Conservation (phyloP, 2,888 invertebrate genomes). For the Drosophila nr. perissopoda region DNA sequence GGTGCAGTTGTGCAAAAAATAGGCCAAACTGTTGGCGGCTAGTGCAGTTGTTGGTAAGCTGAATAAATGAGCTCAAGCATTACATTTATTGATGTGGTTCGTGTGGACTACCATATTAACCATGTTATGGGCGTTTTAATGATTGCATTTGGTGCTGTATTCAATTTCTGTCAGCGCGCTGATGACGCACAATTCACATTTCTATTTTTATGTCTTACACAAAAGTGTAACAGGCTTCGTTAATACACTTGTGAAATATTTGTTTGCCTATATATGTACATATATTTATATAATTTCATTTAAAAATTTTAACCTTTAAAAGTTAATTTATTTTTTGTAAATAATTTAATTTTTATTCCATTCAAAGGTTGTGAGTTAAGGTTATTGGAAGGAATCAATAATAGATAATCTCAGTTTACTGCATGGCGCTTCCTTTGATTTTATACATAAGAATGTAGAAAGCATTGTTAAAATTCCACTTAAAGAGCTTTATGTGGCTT, state of each 20-base stretch:
- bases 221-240: neutral
- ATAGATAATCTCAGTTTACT: neutral
- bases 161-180: conserved; percentile 5
- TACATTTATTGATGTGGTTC: conserved; percentile 34
- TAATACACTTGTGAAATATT: too few relatives aligned
- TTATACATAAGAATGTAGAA: neutral
- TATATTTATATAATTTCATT: neutral
- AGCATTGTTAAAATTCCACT: neutral
- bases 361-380: neutral
- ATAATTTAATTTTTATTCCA: neutral
- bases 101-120: conserved; percentile 1
- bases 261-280: neutral
- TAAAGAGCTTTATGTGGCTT: neutral
- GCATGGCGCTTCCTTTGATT: neutral
- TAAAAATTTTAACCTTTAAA: neutral
- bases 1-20: conserved; percentile 69
- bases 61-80: conserved; percentile 48
- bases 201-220: neutral
- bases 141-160: conserved; percentile 11
- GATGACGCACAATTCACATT: neutral
- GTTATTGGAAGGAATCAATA: neutral
- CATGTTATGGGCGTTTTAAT: conserved; percentile 25
- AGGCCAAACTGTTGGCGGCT: conserved; percentile 73
- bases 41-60: conserved; percentile 45
- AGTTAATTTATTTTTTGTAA: too few relatives aligned